Conservation (phyloP, 2,888 invertebrate genomes). For the Scaeva pyrastri region DNA sequence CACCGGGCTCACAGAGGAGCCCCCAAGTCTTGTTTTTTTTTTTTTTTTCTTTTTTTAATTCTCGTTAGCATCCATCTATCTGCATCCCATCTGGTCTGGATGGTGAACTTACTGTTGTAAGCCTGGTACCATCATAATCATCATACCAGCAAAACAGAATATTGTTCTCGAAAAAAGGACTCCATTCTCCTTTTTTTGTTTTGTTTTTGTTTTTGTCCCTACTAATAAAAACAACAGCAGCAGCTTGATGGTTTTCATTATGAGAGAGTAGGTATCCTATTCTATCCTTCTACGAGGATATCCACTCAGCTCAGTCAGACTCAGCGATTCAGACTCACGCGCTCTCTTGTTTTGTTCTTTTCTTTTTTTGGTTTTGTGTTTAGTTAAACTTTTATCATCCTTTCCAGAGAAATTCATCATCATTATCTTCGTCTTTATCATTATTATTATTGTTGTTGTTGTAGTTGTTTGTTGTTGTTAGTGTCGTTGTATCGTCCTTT, state of each 20-base stretch:
- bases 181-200: too few relatives aligned
- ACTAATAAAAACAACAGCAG: neutral
- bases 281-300: too few relatives aligned
- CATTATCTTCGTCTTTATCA: constrained; percentile 27
- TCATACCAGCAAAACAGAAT: neutral
- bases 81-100: constrained; percentile 11
- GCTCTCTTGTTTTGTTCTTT: constrained; percentile 16
- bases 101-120: constrained; percentile 25
- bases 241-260: constrained; percentile 4
- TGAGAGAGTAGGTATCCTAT: neutral
- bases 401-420: constrained; percentile 41
- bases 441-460: constrained; percentile 20
- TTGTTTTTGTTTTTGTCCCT: neutral
- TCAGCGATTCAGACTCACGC: constrained; percentile 18
- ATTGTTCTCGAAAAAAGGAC: constrained; percentile 7
- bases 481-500: constrained; percentile 19
- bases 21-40: neutral
- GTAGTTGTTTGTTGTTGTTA: constrained; percentile 12
- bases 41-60: neutral
- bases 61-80: constrained; percentile 25
- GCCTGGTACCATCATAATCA: constrained; percentile 33
- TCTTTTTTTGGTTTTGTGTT: too few relatives aligned
- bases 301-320: too few relatives aligned
- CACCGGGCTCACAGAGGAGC: constrained; percentile 15
- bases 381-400: constrained; percentile 54